Evolutionary conservation across 2,888 invertebrate species (phyloP).

Genomic region (Apodemia hepburni): DNA sequence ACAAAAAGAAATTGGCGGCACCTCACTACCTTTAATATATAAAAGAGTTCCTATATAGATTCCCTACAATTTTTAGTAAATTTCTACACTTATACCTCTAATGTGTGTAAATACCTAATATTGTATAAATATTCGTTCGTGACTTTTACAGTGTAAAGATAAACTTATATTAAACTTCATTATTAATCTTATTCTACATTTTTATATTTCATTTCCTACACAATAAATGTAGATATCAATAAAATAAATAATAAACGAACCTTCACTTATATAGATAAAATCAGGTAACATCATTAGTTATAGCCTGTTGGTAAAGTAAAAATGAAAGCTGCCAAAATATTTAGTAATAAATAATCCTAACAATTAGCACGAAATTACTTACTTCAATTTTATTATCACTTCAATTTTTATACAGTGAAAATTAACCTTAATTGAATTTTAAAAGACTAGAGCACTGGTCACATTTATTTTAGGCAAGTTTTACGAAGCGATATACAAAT

Average conservation of each 20-base stretch:
- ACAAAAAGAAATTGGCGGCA: background rate
- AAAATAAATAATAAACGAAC: constrained; percentile 5
- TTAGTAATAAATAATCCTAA: constrained; percentile 8
- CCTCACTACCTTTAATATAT: background rate
- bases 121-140: constrained; percentile 14
- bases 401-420: constrained; percentile 4
- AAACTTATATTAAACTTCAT: constrained; percentile 2
- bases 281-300: constrained; percentile 10
- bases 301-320: constrained; percentile 4
- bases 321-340: constrained; percentile 8
- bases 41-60: background rate
- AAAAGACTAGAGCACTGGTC: constrained; percentile 73
- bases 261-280: constrained; percentile 3
- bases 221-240: constrained; percentile 3
- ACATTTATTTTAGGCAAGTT: constrained; percentile 67
- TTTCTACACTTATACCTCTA: constrained; percentile 11
- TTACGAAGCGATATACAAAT: constrained; percentile 30
- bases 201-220: constrained; percentile 1
- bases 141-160: constrained; percentile 6
- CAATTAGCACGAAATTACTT: constrained; percentile 11
- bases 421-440: constrained; percentile 27
- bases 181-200: background rate
- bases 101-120: constrained; percentile 12
- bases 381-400: constrained; percentile 13
- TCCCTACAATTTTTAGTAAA: constrained; percentile 1